Evolutionary conservation across 2,888 invertebrate genomes (phyloP).

Genomic region (Terebella lapidaria): DNA sequence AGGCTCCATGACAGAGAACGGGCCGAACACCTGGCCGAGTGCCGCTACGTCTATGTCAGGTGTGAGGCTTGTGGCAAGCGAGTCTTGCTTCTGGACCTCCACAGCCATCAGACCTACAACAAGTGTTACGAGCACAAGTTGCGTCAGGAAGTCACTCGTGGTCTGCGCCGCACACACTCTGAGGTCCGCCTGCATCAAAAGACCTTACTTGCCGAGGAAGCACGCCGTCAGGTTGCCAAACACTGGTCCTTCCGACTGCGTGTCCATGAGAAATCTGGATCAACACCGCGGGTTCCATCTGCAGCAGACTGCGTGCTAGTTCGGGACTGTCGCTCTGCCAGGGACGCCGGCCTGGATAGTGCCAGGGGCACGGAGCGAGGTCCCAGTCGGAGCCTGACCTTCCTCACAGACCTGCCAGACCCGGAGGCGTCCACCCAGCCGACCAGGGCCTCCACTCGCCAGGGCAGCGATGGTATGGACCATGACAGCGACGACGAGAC

Average conservation of each 20-base stretch:
- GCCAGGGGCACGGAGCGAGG: too few relatives aligned
- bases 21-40: background rate
- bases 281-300: background rate
- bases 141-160: background rate
- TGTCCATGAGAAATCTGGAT: background rate
- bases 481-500: too few relatives aligned
- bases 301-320: too few relatives aligned
- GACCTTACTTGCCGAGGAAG: background rate
- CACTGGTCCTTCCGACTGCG: background rate
- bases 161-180: background rate
- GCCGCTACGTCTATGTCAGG: background rate
- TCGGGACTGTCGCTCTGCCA: too few relatives aligned
- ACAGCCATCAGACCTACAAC: background rate
- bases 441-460: too few relatives aligned
- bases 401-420: too few relatives aligned
- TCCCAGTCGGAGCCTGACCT: too few relatives aligned
- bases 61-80: slow-evolving; percentile 3
- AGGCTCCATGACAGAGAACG: background rate
- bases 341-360: too few relatives aligned
- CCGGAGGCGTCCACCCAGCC: too few relatives aligned
- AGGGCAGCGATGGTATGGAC: too few relatives aligned
- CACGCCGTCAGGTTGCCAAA: background rate
- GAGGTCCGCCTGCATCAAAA: background rate
- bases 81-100: background rate
- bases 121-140: background rate